Evolutionary conservation across 2,113 vertebrate species (phyloP).

Genomic region (Lophius piscatorius): DNA sequence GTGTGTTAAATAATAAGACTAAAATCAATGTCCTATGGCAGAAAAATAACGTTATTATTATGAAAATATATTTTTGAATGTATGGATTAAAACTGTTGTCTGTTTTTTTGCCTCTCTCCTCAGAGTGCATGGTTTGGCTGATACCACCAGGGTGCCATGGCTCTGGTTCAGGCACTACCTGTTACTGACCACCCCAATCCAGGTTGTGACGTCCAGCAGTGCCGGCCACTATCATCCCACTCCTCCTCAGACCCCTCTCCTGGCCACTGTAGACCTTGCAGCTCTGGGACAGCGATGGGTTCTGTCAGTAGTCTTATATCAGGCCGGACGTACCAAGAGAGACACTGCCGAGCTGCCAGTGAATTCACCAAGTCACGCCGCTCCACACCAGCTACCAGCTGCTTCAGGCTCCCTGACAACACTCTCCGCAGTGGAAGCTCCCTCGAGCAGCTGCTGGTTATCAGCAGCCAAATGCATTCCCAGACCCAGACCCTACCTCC

Average conservation of each 20-base stretch:
- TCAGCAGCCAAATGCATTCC: slow-evolving; percentile 72
- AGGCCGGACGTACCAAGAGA: slow-evolving; percentile 87
- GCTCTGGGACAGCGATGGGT: slow-evolving; percentile 84
- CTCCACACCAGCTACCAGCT: slow-evolving; percentile 79
- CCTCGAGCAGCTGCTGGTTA: slow-evolving; percentile 81
- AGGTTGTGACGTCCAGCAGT: slow-evolving; percentile 78
- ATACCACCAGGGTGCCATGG: slow-evolving; percentile 83
- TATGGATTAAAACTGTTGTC: slow-evolving; percentile 8
- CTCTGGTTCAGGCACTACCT: slow-evolving; percentile 90
- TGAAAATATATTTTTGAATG: background rate
- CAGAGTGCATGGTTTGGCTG: slow-evolving; percentile 81
- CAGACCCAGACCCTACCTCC: slow-evolving; percentile 59
- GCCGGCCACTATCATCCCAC: slow-evolving; percentile 45
- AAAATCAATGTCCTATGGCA: background rate
- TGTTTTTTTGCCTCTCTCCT: slow-evolving; percentile 21
- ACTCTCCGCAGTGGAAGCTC: slow-evolving; percentile 81
- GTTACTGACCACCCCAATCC: slow-evolving; percentile 85
- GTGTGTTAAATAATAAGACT: too few relatives aligned
- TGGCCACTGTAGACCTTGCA: slow-evolving; percentile 52
- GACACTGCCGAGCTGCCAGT: slow-evolving; percentile 76
- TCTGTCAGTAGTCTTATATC: slow-evolving; percentile 96
- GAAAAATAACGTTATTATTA: background rate
- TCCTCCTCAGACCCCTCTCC: slow-evolving; percentile 50
- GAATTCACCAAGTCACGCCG: slow-evolving; percentile 77
- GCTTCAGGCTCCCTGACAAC: slow-evolving; percentile 81